Evolutionary conservation across 1,140 invertebrate genomes (phyloP), one percentile per base, ranked within the genome.

Genomic region (Cherax destructor): DNA sequence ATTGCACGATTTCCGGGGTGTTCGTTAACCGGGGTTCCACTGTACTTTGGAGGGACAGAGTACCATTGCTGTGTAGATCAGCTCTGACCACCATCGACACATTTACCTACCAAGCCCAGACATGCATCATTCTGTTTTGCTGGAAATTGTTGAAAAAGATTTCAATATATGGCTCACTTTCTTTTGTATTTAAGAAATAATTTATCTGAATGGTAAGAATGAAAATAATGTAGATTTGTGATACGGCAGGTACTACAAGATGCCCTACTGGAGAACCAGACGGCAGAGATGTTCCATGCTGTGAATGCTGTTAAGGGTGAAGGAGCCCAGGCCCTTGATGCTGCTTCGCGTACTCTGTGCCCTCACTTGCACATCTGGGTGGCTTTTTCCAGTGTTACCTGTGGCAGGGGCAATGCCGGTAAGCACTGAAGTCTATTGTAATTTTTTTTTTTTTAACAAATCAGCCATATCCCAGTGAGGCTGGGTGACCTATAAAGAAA

Each of bases 381-480:
- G 11, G 97, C 96, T 18, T 99, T 99, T 95, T 99, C 99, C 18
- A 99, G 98, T 41, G 97, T 99, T 30, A 97, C 97, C 21, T 98
- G 98, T 94, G 99, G 98, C 11, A 96, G 98, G 86, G 99, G 99
- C 88, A 99, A 99, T 95, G 96, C 88, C n/a, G 92, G 92, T 92
- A 79, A 81, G 87, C 77, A 11, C 30, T 41, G 30, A 41, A 41
- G 30, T 0, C 30, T 41, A 0, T 41, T 2, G 30, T 41, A 41
- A 41, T 1, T 41, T 41, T 41, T 41, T 41, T 41, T 41, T 41
- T 41, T 41, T 41, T 41, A 41, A 41, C 30, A 1, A 41, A 41
- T 2, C 2, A 2, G 30, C 30, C 30, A 41, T 41, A 41, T 41
- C 30, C 30, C 30, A 41, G 0, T 41, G 30, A 41, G 30, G 30